phyloP scores from a whole-genome alignment of 2,888 invertebrate species.

The Ophion slaviceki region DNA sequence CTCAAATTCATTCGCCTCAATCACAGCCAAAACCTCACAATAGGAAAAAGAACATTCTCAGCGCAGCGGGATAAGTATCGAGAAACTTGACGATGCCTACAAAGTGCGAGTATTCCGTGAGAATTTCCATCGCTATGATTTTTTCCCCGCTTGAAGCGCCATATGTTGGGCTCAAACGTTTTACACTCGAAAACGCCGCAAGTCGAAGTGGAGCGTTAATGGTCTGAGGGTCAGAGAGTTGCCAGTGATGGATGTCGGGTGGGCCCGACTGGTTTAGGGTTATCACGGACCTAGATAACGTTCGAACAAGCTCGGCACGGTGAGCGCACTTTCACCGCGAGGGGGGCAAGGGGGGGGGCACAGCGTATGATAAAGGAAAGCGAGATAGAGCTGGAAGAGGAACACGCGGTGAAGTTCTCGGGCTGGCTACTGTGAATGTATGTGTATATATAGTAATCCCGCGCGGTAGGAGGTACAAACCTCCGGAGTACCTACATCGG shows the following conservation, averaged over 20 bases:
- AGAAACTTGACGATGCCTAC: too few relatives aligned
- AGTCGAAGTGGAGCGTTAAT: neutral
- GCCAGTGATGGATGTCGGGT: conserved; percentile 45
- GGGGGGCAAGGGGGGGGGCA: neutral
- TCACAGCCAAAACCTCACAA: too few relatives aligned
- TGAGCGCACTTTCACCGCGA: conserved; percentile 55
- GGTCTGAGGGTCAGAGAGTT: conserved; percentile 28
- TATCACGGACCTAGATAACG: conserved; percentile 61
- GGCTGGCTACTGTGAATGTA: conserved; percentile 32
- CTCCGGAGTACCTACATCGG: conserved; percentile 58
- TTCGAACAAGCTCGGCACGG: conserved; percentile 34
- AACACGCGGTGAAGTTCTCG: conserved; percentile 20
- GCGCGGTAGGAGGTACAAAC: conserved; percentile 55
- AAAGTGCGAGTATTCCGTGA: too few relatives aligned
- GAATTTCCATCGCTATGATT: neutral
- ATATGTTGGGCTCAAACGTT: neutral
- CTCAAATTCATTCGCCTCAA: too few relatives aligned
- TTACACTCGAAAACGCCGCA: neutral
- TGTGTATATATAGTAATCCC: conserved; percentile 1
- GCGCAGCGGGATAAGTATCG: too few relatives aligned
- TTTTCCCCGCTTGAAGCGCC: neutral
- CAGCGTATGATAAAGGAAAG: conserved; percentile 45
- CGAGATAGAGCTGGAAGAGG: conserved; percentile 44
- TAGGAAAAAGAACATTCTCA: too few relatives aligned
- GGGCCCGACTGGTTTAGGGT: conserved; percentile 54